Conservation (phyloP, 2,113 vertebrate genomes). For the Sceloporus tristichus region DNA sequence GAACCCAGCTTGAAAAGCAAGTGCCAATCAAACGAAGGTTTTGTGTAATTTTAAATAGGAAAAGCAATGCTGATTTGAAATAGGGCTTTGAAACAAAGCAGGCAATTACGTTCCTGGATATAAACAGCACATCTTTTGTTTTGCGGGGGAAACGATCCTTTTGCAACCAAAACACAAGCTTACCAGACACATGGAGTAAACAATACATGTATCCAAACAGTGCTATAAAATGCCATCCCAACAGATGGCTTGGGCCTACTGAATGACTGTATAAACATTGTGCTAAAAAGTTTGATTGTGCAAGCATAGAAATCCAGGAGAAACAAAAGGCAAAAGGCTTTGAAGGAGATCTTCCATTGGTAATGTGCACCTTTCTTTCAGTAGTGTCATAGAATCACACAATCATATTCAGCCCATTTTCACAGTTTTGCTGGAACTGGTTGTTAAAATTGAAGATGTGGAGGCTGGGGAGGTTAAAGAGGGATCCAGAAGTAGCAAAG, state of each 20-base stretch:
- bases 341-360: slow-evolving; percentile 65
- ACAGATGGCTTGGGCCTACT: slow-evolving; percentile 62
- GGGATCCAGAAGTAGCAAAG: too few species aligned
- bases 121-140: slow-evolving; percentile 61
- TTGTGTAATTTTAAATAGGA: slow-evolving; percentile 27
- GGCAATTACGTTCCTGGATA: slow-evolving; percentile 58
- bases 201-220: slow-evolving; percentile 49
- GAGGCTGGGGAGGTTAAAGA: too few species aligned
- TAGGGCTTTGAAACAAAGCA: slow-evolving; percentile 64
- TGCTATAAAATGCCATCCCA: slow-evolving; percentile 40
- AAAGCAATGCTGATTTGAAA: slow-evolving; percentile 53
- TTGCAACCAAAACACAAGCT: slow-evolving; percentile 64
- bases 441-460: too few species aligned
- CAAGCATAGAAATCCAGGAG: slow-evolving; percentile 68
- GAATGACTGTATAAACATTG: slow-evolving; percentile 71
- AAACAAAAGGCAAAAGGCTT: slow-evolving; percentile 68
- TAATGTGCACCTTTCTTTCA: slow-evolving; percentile 58
- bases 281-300: slow-evolving; percentile 67
- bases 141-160: slow-evolving; percentile 46
- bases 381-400: too few species aligned
- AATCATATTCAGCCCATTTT: too few species aligned
- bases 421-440: too few species aligned
- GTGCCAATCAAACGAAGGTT: slow-evolving; percentile 65
- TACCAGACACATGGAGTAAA: slow-evolving; percentile 57
- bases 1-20: slow-evolving; percentile 64